Conservation (phyloP, 2,797 vertebrate genomes). For the Oryzias dopingdopingensis region DNA sequence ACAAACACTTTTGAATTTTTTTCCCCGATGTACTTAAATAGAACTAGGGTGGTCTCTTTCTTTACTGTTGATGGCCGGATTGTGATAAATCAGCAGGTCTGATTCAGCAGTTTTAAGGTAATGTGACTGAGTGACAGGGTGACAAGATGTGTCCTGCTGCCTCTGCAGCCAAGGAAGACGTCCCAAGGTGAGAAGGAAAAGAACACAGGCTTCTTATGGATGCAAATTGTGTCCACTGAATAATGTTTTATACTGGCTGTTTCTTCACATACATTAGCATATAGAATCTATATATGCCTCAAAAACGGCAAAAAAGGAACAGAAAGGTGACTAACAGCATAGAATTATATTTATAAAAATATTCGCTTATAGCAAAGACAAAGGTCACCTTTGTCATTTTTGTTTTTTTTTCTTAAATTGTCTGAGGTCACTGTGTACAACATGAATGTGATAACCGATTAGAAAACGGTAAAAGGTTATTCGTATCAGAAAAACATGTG, state of each 20-base stretch:
- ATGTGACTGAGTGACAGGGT: conserved; percentile 38
- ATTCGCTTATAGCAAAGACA: too few relatives aligned
- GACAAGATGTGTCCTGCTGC: conserved; percentile 52
- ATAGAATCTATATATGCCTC: neutral
- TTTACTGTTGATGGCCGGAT: conserved; percentile 11
- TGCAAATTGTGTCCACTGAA: conserved; percentile 37
- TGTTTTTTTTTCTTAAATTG: too few relatives aligned
- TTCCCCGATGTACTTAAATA: too few relatives aligned
- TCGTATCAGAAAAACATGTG: too few relatives aligned
- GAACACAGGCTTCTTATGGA: conserved; percentile 19
- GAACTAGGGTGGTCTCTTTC: neutral
- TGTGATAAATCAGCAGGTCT: conserved; percentile 42
- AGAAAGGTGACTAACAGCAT: too few relatives aligned
- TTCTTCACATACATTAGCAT: conserved; percentile 25
- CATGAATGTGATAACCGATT: too few relatives aligned
- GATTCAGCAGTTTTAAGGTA: conserved; percentile 63
- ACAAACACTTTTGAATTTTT: too few relatives aligned
- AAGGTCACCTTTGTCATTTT: too few relatives aligned
- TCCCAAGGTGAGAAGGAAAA: conserved; percentile 68
- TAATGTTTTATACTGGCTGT: conserved; percentile 7
- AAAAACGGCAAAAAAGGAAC: too few relatives aligned
- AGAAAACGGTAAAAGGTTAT: too few relatives aligned
- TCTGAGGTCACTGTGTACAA: too few relatives aligned
- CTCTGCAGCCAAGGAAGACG: conserved; percentile 40
- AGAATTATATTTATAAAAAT: too few relatives aligned